These are phyloP conservation scores for Steinernema hermaphroditum DNA, from an alignment of 2,888 invertebrate species.

Conservation along the genomic window DNA sequence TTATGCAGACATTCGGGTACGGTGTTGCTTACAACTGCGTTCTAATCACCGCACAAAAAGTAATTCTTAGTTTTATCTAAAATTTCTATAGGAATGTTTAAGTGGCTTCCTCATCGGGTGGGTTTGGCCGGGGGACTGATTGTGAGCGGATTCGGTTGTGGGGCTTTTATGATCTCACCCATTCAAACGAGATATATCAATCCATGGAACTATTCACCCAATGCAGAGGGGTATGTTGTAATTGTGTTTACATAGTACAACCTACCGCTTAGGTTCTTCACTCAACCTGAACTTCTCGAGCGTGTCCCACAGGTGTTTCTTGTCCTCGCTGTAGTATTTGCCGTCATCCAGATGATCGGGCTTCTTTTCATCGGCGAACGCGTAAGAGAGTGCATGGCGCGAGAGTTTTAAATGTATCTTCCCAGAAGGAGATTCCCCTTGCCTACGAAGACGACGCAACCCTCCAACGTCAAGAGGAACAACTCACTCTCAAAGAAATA, in stretches of 20 bases:
- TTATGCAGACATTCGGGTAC: conserved; percentile 54
- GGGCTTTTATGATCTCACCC: conserved; percentile 67
- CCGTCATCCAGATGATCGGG: conserved; percentile 54
- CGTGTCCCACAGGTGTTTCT: conserved; percentile 61
- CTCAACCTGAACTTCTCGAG: conserved; percentile 61
- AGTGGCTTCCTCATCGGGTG: conserved; percentile 62
- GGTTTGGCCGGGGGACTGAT: conserved; percentile 68
- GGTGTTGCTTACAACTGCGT: conserved; percentile 62
- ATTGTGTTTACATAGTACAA: neutral
- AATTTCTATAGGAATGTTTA: too few relatives aligned
- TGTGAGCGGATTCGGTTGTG: conserved; percentile 68
- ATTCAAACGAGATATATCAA: conserved; percentile 65
- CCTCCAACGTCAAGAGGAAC: neutral
- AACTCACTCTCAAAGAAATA: conserved; percentile 35
- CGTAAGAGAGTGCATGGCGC: neutral
- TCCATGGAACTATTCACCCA: conserved; percentile 56
- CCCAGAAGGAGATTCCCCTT: neutral
- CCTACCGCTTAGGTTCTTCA: conserved; percentile 57
- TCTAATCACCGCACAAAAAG: conserved; percentile 60
- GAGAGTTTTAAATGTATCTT: neutral
- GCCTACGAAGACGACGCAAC: neutral
- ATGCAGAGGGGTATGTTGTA: conserved; percentile 50
- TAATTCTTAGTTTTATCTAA: conserved; percentile 35
- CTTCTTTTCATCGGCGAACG: conserved; percentile 55
- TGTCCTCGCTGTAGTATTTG: conserved; percentile 55